Conservation (phyloP, 2,888 invertebrate species). For the Oxycera nigricornis region DNA sequence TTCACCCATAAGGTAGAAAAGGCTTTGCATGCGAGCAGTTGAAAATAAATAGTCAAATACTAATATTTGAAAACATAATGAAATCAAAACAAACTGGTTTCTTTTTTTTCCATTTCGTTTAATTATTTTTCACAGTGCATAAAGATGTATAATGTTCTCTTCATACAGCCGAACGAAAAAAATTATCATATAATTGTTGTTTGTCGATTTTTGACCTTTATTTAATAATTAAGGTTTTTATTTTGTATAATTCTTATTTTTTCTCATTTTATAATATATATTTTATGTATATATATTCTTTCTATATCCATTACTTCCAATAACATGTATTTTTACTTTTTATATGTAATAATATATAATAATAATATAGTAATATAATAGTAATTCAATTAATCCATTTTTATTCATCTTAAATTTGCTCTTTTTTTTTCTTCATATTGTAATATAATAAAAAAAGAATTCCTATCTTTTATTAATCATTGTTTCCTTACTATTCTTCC, state of each 20-base stretch:
- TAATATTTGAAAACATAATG: too few relatives aligned
- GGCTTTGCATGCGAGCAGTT: too few relatives aligned
- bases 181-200: constrained; percentile 39
- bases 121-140: constrained; percentile 43
- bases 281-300: constrained; percentile 46
- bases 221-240: constrained; percentile 34
- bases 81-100: background rate
- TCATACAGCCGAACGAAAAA: constrained; percentile 43
- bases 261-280: constrained; percentile 42
- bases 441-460: constrained; percentile 37
- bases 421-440: too few relatives aligned
- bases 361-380: constrained; percentile 43
- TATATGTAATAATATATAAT: constrained; percentile 41
- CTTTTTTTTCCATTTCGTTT: constrained; percentile 29
- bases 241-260: constrained; percentile 39
- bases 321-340: constrained; percentile 44
- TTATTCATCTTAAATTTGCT: constrained; percentile 32
- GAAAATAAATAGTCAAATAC: too few relatives aligned
- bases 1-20: too few relatives aligned
- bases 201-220: constrained; percentile 37
- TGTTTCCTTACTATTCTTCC: constrained; percentile 19
- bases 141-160: constrained; percentile 43
- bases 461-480: constrained; percentile 28
- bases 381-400: constrained; percentile 38
- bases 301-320: constrained; percentile 47